These are phyloP conservation scores for Fringilla coelebs DNA, from an alignment of 2,797 vertebrate species.

Conservation along the genomic window DNA sequence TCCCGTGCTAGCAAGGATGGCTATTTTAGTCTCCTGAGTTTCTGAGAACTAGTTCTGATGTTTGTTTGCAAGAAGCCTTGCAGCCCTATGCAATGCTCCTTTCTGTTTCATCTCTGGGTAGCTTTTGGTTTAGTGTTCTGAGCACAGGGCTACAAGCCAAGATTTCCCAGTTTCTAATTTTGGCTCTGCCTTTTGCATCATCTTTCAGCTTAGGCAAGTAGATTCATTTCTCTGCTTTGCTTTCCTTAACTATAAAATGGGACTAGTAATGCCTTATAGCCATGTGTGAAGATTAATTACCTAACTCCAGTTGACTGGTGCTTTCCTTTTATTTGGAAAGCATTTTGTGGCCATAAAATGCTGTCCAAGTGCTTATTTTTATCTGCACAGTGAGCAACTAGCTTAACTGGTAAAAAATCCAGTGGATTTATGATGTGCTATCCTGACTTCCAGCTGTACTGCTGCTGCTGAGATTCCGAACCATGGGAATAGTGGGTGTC, in stretches of 20 bases:
- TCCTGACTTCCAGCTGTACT: constrained; percentile 50
- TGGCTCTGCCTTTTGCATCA: constrained; percentile 29
- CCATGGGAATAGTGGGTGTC: constrained; percentile 58
- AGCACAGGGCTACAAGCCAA: constrained; percentile 31
- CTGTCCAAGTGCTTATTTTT: constrained; percentile 59
- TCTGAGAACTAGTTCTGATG: constrained; percentile 31
- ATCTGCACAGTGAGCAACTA: constrained; percentile 58
- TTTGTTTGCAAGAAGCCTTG: constrained; percentile 37
- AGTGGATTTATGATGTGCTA: constrained; percentile 62
- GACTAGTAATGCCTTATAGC: constrained; percentile 29
- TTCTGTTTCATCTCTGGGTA: constrained; percentile 22
- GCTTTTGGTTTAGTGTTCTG: not conserved
- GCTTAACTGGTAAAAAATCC: constrained; percentile 62
- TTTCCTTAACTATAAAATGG: constrained; percentile 37
- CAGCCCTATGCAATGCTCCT: not conserved
- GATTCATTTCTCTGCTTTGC: constrained; percentile 35
- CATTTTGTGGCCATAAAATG: constrained; percentile 54
- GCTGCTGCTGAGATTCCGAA: constrained; percentile 49
- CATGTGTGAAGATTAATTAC: constrained; percentile 53
- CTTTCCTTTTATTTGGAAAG: constrained; percentile 63
- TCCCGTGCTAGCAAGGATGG: not conserved
- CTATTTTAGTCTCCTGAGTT: not conserved
- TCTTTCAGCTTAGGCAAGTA: constrained; percentile 42
- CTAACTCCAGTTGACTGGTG: constrained; percentile 44
- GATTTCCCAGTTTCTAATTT: constrained; percentile 48